Evolutionary conservation across 35 echinoderm and acorn worm genomes (phyloP), one percentile per base, ranked within the genome.

Genomic region (Lytechinus variegatus): DNA sequence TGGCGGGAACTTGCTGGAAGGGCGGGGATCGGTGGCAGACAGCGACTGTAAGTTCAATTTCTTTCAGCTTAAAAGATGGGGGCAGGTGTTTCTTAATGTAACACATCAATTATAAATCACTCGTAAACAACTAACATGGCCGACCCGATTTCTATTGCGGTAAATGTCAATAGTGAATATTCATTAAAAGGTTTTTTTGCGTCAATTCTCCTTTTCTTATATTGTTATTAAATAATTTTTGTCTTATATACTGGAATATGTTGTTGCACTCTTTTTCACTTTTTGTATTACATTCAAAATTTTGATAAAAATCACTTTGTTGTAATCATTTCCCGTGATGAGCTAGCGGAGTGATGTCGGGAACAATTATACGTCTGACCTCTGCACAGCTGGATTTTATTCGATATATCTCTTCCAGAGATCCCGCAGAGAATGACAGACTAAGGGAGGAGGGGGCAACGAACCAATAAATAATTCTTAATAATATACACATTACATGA

Each of bases 1-100:
- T 93, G 92, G 92, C 52, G 92, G 92, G 53, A 93, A 93, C 53
- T 54, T 93, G 24, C 55, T 93, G 92, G 92, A 93, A 93, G 54
- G 92, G 92, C 92, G 92, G 66, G 66, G 66, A 16, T 93, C 92
- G 54, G 10, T 54, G 52, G 92, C 9, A 10, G 92, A 93, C n/a
- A 55, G 52, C 53, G 92, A 93, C 16, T 55, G 92, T 93, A 93
- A 93, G 92, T 90, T 90, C 29, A 90, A 90, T 90, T 44, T 90
- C 52, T 90, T 90, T 54, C 88, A 6, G 88, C 33, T 90, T 19
- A 79, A 79, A 7, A 79, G 66, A 79, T 79, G 66, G 8, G n/a
- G 66, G n/a, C 66, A 79, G 66, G 66, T 79, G 66, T 24, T n/a
- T 7, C 66, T 79, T n/a, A 14, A 79, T 79, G 66, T 24, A 79